A percentile compares a stretch with the other conserved stretches of the same genome.
phyloP scores from a whole-genome alignment of 2,797 vertebrate genomes.

The Chiroxiphia lanceolata region DNA sequence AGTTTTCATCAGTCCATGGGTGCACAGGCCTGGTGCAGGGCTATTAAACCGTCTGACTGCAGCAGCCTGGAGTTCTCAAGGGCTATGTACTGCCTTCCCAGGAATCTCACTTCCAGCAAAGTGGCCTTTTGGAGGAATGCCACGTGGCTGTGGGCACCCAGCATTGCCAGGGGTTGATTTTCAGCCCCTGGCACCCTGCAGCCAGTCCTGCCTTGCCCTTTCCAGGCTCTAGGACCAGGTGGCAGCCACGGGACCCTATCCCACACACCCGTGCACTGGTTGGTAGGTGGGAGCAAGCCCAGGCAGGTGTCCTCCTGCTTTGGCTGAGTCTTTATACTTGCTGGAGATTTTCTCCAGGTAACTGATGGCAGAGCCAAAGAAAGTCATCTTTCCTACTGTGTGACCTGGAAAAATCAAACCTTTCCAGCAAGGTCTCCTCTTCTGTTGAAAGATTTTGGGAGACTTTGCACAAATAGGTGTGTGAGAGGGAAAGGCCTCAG shows the following conservation, averaged over 20 bases:
- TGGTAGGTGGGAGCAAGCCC: background rate
- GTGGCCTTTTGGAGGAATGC: background rate
- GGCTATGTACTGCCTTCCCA: background rate
- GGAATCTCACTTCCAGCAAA: background rate
- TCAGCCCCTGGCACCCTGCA: background rate
- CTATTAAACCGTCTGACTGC: background rate
- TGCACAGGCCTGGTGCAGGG: background rate
- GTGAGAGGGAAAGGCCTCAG: background rate
- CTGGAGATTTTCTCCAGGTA: background rate
- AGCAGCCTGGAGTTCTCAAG: background rate
- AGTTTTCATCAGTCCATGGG: background rate
- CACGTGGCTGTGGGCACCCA: accelerated
- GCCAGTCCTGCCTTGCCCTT: background rate
- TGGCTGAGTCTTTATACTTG: background rate
- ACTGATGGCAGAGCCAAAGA: background rate
- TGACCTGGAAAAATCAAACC: background rate
- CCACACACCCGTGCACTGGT: accelerated
- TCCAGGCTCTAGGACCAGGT: background rate
- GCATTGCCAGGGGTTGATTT: background rate
- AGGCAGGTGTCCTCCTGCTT: background rate
- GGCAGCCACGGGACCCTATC: background rate
- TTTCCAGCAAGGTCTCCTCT: background rate
- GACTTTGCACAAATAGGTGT: background rate
- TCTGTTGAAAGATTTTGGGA: background rate
- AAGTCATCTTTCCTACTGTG: background rate